phyloP scores from a whole-genome alignment of 2,113 vertebrate species.

The Albula glossodonta region DNA sequence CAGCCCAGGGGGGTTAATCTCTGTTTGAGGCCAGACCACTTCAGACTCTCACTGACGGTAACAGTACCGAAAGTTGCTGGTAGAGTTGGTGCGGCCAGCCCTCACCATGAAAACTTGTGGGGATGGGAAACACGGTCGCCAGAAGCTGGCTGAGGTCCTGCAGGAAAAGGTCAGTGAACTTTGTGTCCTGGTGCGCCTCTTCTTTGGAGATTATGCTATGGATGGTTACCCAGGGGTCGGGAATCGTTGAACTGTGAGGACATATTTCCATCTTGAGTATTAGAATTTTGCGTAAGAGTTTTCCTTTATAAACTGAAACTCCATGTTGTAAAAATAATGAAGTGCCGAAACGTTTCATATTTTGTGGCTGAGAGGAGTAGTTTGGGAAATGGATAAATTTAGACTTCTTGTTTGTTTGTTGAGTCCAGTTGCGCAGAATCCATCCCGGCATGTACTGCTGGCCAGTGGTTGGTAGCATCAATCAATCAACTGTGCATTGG shows the following conservation, averaged over 20 bases:
- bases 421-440: neutral
- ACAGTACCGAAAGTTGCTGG: neutral
- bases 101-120: slow-evolving; percentile 53
- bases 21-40: slow-evolving; percentile 37
- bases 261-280: neutral
- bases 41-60: slow-evolving; percentile 44
- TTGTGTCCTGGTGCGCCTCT: slow-evolving; percentile 4
- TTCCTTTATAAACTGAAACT: neutral
- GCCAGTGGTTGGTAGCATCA: slow-evolving; percentile 63
- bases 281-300: neutral
- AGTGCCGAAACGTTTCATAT: neutral
- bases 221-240: neutral
- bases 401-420: neutral
- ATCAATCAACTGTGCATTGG: slow-evolving; percentile 73
- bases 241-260: neutral
- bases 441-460: neutral
- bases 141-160: slow-evolving; percentile 52
- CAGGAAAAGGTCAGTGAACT: slow-evolving; percentile 58
- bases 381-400: neutral
- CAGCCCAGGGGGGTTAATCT: slow-evolving; percentile 55
- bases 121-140: slow-evolving; percentile 16
- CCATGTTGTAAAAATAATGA: neutral
- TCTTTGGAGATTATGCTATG: neutral
- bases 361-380: neutral
- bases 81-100: neutral